Conservation (phyloP, 1,140 invertebrate genomes). For the Hyphantria cunea region DNA sequence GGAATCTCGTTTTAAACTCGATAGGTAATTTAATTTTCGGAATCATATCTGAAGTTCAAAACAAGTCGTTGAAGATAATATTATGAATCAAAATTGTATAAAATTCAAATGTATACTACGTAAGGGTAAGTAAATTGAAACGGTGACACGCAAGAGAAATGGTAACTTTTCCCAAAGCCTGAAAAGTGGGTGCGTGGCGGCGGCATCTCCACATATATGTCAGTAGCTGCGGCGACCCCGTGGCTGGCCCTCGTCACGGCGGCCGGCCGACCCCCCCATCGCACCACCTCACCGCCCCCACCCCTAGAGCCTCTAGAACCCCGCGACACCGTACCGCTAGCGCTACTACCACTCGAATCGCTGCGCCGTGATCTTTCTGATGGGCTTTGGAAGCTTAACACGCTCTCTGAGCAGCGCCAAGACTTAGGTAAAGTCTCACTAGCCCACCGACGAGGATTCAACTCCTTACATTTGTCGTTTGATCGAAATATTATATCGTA, state of each 20-base stretch:
- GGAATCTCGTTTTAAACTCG: too few species aligned
- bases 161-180: constrained; percentile 78
- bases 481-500: constrained; percentile 67
- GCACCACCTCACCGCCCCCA: constrained; percentile 61
- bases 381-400: constrained; percentile 56
- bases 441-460: constrained; percentile 57
- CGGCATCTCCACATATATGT: constrained; percentile 72
- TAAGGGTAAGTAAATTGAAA: constrained; percentile 78
- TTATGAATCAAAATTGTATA: not conserved
- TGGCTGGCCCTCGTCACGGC: constrained; percentile 78
- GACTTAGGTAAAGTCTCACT: constrained; percentile 72
- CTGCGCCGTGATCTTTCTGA: constrained; percentile 61
- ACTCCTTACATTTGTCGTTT: constrained; percentile 51
- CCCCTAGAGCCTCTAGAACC: constrained; percentile 25
- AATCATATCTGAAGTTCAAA: too few species aligned
- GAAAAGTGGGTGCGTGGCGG: constrained; percentile 75
- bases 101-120: constrained; percentile 70
- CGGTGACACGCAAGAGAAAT: constrained; percentile 81
- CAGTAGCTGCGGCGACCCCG: constrained; percentile 67
- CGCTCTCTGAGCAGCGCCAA: constrained; percentile 73
- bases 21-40: too few species aligned
- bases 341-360: constrained; percentile 59
- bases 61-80: too few species aligned
- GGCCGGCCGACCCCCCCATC: constrained; percentile 69
- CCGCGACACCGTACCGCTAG: constrained; percentile 33